phyloP scores from a whole-genome alignment of 2,797 vertebrate genomes.

The Chelon auratus region DNA sequence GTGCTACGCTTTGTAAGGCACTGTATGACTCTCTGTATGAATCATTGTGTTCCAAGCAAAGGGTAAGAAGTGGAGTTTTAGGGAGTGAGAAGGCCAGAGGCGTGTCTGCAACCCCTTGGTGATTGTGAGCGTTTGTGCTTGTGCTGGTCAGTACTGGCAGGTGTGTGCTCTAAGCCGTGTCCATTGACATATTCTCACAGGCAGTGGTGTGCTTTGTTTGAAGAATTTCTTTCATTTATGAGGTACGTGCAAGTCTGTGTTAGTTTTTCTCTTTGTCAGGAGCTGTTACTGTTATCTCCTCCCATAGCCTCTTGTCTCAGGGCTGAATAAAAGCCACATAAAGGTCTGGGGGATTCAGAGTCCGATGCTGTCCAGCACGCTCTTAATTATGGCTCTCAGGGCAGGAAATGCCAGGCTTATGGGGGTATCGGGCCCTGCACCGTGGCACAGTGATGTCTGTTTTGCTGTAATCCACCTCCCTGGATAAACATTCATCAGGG shows the following conservation, averaged over 20 bases:
- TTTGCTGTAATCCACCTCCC: constrained; percentile 78
- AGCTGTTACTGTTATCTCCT: constrained; percentile 57
- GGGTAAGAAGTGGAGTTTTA: constrained; percentile 52
- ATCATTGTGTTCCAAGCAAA: constrained; percentile 51
- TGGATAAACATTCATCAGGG: constrained; percentile 80
- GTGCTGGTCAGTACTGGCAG: constrained; percentile 38
- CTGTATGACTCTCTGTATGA: constrained; percentile 56
- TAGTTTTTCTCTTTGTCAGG: constrained; percentile 54
- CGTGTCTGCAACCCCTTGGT: constrained; percentile 44
- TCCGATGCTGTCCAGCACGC: constrained; percentile 71
- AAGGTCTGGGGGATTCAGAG: constrained; percentile 69
- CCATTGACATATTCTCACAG: constrained; percentile 37
- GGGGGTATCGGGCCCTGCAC: constrained; percentile 70
- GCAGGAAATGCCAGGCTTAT: constrained; percentile 83
- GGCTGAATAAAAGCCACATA: constrained; percentile 68
- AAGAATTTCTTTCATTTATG: constrained; percentile 53
- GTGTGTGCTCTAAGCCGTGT: constrained; percentile 35
- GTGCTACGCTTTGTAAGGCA: constrained; percentile 63
- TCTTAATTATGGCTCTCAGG: constrained; percentile 81
- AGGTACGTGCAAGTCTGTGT: constrained; percentile 52
- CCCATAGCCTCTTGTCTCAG: constrained; percentile 51
- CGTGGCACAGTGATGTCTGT: constrained; percentile 75
- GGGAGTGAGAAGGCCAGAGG: constrained; percentile 33
- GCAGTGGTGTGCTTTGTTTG: constrained; percentile 46
- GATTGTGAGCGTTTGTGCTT: constrained; percentile 27